Base-by-base conservation (phyloP, 2,888 invertebrate genomes). In the Machimus atricapillus region DNA sequence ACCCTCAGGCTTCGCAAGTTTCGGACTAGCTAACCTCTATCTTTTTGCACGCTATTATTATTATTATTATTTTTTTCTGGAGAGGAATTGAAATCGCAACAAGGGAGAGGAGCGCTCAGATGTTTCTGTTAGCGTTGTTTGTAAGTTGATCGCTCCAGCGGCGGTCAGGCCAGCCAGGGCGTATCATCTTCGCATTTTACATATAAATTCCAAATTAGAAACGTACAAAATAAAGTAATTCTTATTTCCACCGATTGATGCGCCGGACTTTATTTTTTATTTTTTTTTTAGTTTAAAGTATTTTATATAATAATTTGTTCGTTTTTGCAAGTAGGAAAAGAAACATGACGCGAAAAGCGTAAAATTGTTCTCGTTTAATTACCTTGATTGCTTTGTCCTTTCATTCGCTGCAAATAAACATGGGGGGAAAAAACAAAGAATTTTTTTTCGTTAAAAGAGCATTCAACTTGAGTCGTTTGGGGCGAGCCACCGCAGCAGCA, bases 341-440 rank as follows among this genome's bases (percentile, higher is more conserved):
- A 31, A 58, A 82, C 52, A 82, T 37, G 19, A 31, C 16, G 37
- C 27, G n/a, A 82, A 82, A 34, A 37, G 37, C 7, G 37, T 31
- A 19, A 37, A 37, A 40, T 78, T 79, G 19, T 82, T 7, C 74
- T 37, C 77, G 31, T 23, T 46, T 31, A 87, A 91, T 90, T 94
- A 96, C 96, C 96, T 95, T 95, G 96, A 94, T 96, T 96, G 94
- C 96, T 96, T 95, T 96, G 96, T 95, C 96, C 96, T 96, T 96
- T 96, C 95, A 96, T 96, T 95, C 96, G 96, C 96, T 96, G 93
- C 90, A 92, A 91, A 91, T 93, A 94, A 93, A 93, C 93, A 91
- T 92, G 31, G 58, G n/a, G 34, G 40, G 66, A n/a, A 16, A 16
- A 76, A 27, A 7, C 34, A 76, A 76, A 27, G 6, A 31, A 19